Conservation (phyloP, 2,888 invertebrate species). For the Anoplius nigerrimus region DNA sequence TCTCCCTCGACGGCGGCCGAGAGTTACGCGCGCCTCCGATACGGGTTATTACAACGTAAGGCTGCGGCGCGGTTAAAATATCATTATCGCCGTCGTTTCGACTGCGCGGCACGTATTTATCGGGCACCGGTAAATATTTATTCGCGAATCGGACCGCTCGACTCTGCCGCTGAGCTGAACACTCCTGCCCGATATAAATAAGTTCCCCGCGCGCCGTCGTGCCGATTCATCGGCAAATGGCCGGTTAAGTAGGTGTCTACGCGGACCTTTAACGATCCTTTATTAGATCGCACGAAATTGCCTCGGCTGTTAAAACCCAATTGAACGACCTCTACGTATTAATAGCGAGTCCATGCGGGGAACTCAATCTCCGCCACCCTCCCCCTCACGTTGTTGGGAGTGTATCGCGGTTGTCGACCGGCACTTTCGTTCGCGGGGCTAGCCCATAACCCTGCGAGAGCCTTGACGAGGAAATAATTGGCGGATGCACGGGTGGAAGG, state of each 20-base stretch:
- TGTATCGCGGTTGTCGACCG: slow-evolving; percentile 25
- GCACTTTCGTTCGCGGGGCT: slow-evolving; percentile 20
- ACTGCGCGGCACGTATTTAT: slow-evolving; percentile 40
- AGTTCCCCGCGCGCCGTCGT: slow-evolving; percentile 43
- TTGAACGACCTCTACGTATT: slow-evolving; percentile 42
- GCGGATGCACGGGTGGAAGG: slow-evolving; percentile 16
- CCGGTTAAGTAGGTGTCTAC: slow-evolving; percentile 49
- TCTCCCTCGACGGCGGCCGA: too few species aligned
- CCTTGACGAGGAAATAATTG: slow-evolving; percentile 33
- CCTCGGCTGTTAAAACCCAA: slow-evolving; percentile 45
- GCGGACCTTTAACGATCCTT: slow-evolving; percentile 48
- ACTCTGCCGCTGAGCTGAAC: slow-evolving; percentile 10
- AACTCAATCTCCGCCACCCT: slow-evolving; percentile 12
- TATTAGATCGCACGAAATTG: slow-evolving; percentile 47
- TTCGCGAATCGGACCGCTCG: slow-evolving; percentile 43
- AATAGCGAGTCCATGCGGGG: slow-evolving; percentile 37
- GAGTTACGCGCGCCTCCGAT: too few species aligned
- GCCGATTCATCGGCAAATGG: slow-evolving; percentile 33
- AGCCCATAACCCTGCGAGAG: slow-evolving; percentile 13
- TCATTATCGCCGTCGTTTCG: slow-evolving; percentile 43
- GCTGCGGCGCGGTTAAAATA: slow-evolving; percentile 34
- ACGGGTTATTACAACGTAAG: slow-evolving; percentile 6
- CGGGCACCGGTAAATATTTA: slow-evolving; percentile 37
- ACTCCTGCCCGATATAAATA: slow-evolving; percentile 18
- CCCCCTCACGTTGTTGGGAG: slow-evolving; percentile 16